phyloP scores from a whole-genome alignment of 2,797 vertebrate species.

The Acipenser oxyrinchus region DNA sequence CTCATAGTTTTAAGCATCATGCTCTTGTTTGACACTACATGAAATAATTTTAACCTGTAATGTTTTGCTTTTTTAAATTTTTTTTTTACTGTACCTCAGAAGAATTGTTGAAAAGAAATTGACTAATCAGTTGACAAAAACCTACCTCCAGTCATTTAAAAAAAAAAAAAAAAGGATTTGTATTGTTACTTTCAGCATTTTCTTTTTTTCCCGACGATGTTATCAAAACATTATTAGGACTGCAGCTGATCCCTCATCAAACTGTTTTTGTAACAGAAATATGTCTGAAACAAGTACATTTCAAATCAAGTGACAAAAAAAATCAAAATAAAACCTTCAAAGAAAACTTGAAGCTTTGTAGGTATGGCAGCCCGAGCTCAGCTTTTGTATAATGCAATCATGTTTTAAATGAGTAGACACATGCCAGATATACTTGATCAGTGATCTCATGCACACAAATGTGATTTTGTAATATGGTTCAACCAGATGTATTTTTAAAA shows the following conservation, averaged over 20 bases:
- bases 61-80: constrained; percentile 38
- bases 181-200: constrained; percentile 56
- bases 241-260: constrained; percentile 66
- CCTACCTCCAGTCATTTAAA: constrained; percentile 82
- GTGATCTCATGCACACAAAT: constrained; percentile 82
- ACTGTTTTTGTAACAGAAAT: constrained; percentile 65
- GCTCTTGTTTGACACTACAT: constrained; percentile 66
- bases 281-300: constrained; percentile 56
- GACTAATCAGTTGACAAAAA: constrained; percentile 76
- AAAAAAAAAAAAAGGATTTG: constrained; percentile 58
- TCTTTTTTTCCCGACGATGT: constrained; percentile 39
- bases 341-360: constrained; percentile 81
- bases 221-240: constrained; percentile 61
- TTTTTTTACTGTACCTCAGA: constrained; percentile 70
- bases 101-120: constrained; percentile 63
- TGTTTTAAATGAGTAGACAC: constrained; percentile 73
- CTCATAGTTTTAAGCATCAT: constrained; percentile 71
- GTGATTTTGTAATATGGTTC: constrained; percentile 84
- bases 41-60: constrained; percentile 61
- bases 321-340: constrained; percentile 53
- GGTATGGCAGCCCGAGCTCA: constrained; percentile 71
- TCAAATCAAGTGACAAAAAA: constrained; percentile 46
- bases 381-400: constrained; percentile 85
- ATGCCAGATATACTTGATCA: constrained; percentile 72
- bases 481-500: constrained; percentile 78